Base-by-base conservation (phyloP, 2,797 vertebrate genomes). In the Oreochromis grahami region DNA sequence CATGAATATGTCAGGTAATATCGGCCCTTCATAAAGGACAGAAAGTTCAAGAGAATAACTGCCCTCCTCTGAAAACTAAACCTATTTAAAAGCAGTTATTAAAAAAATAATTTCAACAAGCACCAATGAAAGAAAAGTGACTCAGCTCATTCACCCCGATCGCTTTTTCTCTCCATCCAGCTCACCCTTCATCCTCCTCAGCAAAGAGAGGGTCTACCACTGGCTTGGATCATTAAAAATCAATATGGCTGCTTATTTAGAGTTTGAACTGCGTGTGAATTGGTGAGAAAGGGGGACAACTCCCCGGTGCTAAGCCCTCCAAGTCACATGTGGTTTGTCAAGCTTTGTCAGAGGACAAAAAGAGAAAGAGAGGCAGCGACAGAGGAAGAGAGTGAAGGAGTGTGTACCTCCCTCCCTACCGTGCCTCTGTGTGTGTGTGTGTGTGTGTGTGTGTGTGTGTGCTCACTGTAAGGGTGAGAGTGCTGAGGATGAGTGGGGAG, bases 251-350 rank as follows among this genome's bases (percentile, higher is more conserved):
- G 92, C 95, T 94, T 94, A 95, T 96, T 93, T 92, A 96, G 95
- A 97, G 97, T 97, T 97, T 95, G 96, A 97, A 92, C 88, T 81
- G 83, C 88, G 92, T 85, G 89, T 91, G 92, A 93, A 93, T 91
- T 85, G 88, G 86, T 87, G 80, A 60, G 34, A n/a, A 12, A 85
- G 70, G 70, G 36, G 82, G 80, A 92, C 96, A 96, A 97, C 97
- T 96, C 97, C 97, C 96, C 90, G 92, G 87, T 96, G 97, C 97
- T 97, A 97, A 98, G 97, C 96, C 97, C 97, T 97, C 96, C 93
- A 92, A 97, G 97, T 97, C 97, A 97, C 97, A 97, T 97, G 96
- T 93, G 96, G 98, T 98, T 98, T 98, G 97, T 99, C 97, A 98
- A 97, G 97, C 97, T 97, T 98, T 98, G 97, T 98, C 97, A 97